These are phyloP conservation scores for Triplophysa bombifrons DNA, from an alignment of 2,797 vertebrate species.

Conservation along the genomic window DNA sequence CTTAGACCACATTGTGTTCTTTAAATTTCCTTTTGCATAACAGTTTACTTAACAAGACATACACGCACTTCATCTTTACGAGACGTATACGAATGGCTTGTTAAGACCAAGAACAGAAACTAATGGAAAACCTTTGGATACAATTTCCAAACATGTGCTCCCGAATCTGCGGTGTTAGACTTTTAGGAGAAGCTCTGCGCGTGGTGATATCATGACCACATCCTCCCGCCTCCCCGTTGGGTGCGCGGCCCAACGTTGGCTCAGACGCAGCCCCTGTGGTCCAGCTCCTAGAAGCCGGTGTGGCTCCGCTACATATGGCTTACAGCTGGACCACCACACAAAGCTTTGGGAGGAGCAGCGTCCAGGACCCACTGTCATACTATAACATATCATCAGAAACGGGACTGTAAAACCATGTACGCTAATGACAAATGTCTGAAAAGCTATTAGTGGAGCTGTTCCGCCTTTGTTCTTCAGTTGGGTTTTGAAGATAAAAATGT, in stretches of 20 bases:
- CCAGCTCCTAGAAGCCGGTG: slow-evolving; percentile 73
- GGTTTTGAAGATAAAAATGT: slow-evolving; percentile 53
- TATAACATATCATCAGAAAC: slow-evolving; percentile 87
- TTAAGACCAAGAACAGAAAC: slow-evolving; percentile 65
- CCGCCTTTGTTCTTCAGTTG: slow-evolving; percentile 57
- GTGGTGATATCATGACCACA: slow-evolving; percentile 81
- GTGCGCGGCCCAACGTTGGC: slow-evolving; percentile 55
- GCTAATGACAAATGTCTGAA: slow-evolving; percentile 73
- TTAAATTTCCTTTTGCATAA: slow-evolving; percentile 18
- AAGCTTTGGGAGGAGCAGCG: slow-evolving; percentile 47
- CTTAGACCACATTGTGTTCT: neutral
- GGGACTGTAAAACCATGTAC: slow-evolving; percentile 79
- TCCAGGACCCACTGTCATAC: slow-evolving; percentile 73
- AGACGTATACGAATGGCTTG: slow-evolving; percentile 62
- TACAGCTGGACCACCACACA: slow-evolving; percentile 78
- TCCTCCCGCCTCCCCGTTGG: slow-evolving; percentile 72
- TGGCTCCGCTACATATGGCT: slow-evolving; percentile 76
- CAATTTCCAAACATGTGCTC: slow-evolving; percentile 73
- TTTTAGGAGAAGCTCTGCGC: slow-evolving; percentile 71
- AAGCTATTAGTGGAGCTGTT: slow-evolving; percentile 70
- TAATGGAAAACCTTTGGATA: slow-evolving; percentile 74
- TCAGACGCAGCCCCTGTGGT: slow-evolving; percentile 62
- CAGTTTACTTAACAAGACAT: slow-evolving; percentile 26
- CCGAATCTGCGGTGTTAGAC: slow-evolving; percentile 70
- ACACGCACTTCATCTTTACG: slow-evolving; percentile 43